phyloP scores from a whole-genome alignment of 2,113 vertebrate genomes.

The Notarius quadriscutis region DNA sequence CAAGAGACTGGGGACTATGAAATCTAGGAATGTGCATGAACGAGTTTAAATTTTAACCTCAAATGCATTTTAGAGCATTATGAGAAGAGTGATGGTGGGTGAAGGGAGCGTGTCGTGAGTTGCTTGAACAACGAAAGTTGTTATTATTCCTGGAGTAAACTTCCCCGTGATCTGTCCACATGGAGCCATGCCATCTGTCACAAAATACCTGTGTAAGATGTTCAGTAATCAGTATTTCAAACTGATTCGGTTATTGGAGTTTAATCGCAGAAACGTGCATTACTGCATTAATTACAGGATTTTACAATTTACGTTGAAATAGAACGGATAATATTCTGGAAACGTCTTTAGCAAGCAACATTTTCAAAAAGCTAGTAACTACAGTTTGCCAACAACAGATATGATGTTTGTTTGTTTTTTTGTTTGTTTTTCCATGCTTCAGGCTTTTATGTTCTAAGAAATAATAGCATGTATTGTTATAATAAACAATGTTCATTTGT shows the following conservation, averaged over 20 bases:
- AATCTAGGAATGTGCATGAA: neutral
- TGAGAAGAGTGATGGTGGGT: neutral
- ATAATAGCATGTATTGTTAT: neutral
- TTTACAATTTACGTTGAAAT: neutral
- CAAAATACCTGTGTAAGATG: neutral
- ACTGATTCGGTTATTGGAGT: neutral
- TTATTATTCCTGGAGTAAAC: neutral
- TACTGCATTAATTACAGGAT: neutral
- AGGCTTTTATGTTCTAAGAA: neutral
- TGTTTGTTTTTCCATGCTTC: constrained; percentile 10
- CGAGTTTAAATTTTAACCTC: neutral
- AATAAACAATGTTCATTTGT: neutral
- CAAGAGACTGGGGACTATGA: neutral
- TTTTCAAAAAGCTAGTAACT: neutral
- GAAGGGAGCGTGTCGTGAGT: neutral
- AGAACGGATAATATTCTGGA: neutral
- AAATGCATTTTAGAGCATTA: neutral
- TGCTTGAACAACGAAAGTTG: neutral
- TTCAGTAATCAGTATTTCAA: neutral
- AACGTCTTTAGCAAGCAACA: neutral
- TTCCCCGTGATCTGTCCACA: neutral
- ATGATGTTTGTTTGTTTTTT: neutral
- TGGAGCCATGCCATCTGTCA: neutral
- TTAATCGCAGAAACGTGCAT: neutral
- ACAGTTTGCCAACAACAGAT: neutral